A percentile compares a stretch with the other conserved stretches of the same genome.
Evolutionary conservation across 2,888 invertebrate genomes (phyloP).

Genomic region (Alentia gelatinosa): DNA sequence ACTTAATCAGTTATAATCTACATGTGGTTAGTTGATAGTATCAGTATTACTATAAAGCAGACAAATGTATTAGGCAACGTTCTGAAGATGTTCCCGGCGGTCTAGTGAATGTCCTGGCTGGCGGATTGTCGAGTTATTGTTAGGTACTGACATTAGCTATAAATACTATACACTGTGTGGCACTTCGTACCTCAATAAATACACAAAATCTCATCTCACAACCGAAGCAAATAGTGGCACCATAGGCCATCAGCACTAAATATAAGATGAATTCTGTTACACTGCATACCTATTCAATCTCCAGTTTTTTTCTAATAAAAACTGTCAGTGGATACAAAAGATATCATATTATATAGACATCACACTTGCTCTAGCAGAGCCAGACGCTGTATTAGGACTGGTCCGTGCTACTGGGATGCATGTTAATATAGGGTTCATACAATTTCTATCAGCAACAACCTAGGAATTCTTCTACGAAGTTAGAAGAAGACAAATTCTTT

Average conservation of each 20-base stretch:
- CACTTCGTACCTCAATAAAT: constrained; percentile 51
- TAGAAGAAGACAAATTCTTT: too few species aligned
- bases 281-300: constrained; percentile 35
- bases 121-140: neutral
- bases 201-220: constrained; percentile 42
- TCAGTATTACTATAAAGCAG: neutral
- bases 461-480: too few species aligned
- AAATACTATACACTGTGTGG: constrained; percentile 50
- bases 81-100: neutral
- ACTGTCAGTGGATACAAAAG: neutral
- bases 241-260: neutral
- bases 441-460: neutral
- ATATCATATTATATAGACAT: constrained; percentile 14
- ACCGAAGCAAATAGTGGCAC: constrained; percentile 39
- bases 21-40: neutral
- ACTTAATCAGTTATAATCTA: neutral
- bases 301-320: neutral
- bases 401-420: neutral
- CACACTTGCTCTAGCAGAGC: neutral
- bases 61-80: neutral
- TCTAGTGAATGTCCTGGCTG: neutral
- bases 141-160: constrained; percentile 38
- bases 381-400: neutral
- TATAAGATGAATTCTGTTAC: constrained; percentile 21
- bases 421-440: neutral